Percentiles rank a stretch among this genome's conserved stretches.
These are phyloP conservation scores for Calidris pygmaea DNA, from an alignment of 2,113 vertebrate species.

Conservation along the genomic window DNA sequence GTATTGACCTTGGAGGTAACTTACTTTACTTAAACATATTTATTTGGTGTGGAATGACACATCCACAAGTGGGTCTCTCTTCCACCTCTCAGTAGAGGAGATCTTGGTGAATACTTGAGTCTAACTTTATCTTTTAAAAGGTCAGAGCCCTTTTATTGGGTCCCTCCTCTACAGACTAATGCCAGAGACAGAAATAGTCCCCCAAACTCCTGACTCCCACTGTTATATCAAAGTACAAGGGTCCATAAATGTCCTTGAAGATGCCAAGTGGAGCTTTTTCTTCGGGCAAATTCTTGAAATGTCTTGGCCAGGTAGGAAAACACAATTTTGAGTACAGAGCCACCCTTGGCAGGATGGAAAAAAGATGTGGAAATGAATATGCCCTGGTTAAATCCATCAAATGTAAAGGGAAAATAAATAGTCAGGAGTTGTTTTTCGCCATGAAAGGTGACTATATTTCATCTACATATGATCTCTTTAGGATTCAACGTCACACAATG, in stretches of 20 bases:
- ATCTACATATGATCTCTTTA: neutral
- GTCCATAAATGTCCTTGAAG: neutral
- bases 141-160: neutral
- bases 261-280: neutral
- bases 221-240: neutral
- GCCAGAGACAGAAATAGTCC: neutral
- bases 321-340: neutral
- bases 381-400: neutral
- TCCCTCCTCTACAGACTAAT: neutral
- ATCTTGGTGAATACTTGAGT: neutral
- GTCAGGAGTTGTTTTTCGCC: neutral
- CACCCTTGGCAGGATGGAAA: neutral
- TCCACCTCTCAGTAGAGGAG: neutral
- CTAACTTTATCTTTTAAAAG: slow-evolving; percentile 3
- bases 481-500: neutral
- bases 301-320: neutral
- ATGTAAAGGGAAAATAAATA: neutral
- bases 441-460: neutral
- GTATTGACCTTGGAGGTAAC: neutral
- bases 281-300: neutral
- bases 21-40: neutral
- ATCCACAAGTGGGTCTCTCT: neutral
- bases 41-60: neutral
- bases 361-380: neutral
- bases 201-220: neutral